Base-by-base conservation (phyloP, 2,113 vertebrate genomes). In the Zosterops pallidus region DNA sequence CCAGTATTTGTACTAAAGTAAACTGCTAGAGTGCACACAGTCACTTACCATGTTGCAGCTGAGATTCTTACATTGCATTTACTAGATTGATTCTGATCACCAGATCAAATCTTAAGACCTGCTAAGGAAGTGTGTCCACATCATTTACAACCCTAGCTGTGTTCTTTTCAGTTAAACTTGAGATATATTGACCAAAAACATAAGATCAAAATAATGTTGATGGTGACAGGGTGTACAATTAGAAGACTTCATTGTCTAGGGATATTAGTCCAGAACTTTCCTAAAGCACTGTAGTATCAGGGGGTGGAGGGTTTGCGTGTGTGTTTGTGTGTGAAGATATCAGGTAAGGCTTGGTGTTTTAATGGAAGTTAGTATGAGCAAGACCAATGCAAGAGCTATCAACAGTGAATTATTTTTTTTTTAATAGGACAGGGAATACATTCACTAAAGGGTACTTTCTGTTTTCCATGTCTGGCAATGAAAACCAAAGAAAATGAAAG, bases 401-500 rank as follows among this genome's bases (percentile, higher is more conserved):
- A 77, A 60, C 16, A 68, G 44, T 18, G 31, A 83, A 29, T 83
- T 89, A 39, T 39, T n/a, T 83, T 87, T 83, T 83, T 78, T 95
- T 92, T 56, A 94, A 57, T 82, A 79, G 37, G 44, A 88, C 62
- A 76, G 56, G 72, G 93, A 94, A 94, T 53, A 79, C 10, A 81
- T 52, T 93, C 22, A 64, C 31, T 89, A 41, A 81, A 71, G 64
- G 11, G 20, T 29, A 89, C 22, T 60, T 92, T 74, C 59, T 88
- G 15, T 80, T 90, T 92, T 86, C 57, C 37, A 42, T 16, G 57
- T 42, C 86, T 84, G 49, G 72, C 65, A 93, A 78, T 4, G 39
- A 76, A 90, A 86, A 75, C 39, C 56, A 92, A 93, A 90, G 88
- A 89, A 96, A 95, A 93, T 31, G 72, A 97, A 96, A 96, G 92